phyloP scores from a whole-genome alignment of 1,140 invertebrate genomes.

The Drosophila carrolli region DNA sequence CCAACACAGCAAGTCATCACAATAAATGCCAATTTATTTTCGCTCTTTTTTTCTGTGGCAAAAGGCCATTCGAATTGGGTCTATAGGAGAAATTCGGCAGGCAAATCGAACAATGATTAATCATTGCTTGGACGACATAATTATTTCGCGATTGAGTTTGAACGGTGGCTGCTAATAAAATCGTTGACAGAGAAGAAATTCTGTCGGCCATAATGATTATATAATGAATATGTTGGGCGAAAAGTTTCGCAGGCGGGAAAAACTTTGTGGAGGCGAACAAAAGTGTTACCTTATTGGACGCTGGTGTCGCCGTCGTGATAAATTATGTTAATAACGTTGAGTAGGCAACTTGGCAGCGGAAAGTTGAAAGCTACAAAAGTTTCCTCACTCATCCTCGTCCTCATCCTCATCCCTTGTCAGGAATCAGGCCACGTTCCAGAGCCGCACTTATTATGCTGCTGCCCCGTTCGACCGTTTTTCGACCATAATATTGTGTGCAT shows the following conservation, averaged over 20 bases:
- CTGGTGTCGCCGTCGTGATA: constrained; percentile 75
- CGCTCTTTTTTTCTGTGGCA: constrained; percentile 21
- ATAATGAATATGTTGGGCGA: constrained; percentile 70
- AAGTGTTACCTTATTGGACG: constrained; percentile 79
- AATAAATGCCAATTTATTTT: constrained; percentile 74
- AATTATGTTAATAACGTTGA: constrained; percentile 80
- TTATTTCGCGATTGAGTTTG: constrained; percentile 51
- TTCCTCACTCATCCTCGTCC: constrained; percentile 19
- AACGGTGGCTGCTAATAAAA: constrained; percentile 52
- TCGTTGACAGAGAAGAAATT: constrained; percentile 48
- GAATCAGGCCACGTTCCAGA: constrained; percentile 66
- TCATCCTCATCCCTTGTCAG: constrained; percentile 72
- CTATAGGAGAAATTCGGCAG: constrained; percentile 11
- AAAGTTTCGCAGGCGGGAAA: constrained; percentile 19
- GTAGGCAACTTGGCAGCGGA: constrained; percentile 54
- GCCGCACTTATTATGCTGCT: constrained; percentile 14
- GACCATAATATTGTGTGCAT: constrained; percentile 78
- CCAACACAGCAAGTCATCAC: constrained; percentile 44
- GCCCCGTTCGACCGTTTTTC: constrained; percentile 43
- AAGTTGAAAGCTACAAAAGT: constrained; percentile 67
- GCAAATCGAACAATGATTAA: constrained; percentile 70
- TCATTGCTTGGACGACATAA: constrained; percentile 67
- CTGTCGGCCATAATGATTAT: constrained; percentile 60
- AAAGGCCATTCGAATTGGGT: constrained; percentile 7
- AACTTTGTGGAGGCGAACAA: constrained; percentile 44